Percentiles rank a stretch among this genome's conserved stretches.
phyloP scores from a whole-genome alignment of 2,797 vertebrate genomes.

The Neostethus bicornis region DNA sequence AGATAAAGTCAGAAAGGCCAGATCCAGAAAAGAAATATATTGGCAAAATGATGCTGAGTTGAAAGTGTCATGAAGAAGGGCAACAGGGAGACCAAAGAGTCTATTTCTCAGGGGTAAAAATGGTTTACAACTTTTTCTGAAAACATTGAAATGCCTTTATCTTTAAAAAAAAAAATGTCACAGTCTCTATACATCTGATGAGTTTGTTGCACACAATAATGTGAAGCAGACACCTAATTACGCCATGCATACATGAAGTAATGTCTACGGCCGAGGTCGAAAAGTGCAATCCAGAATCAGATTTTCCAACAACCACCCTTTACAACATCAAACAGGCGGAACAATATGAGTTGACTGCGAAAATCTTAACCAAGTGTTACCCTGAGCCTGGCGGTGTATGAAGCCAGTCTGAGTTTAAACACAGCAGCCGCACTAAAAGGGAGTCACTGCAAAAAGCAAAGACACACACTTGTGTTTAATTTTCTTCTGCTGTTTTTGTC shows the following conservation, averaged over 20 bases:
- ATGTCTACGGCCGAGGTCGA: slow-evolving; percentile 47
- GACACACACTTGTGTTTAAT: slow-evolving; percentile 48
- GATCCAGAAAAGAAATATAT: too few species aligned
- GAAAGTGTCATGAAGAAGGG: too few species aligned
- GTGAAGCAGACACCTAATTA: slow-evolving; percentile 36
- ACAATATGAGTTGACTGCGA: slow-evolving; percentile 38
- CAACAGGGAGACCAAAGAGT: slow-evolving; percentile 15
- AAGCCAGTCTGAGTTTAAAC: slow-evolving; percentile 42
- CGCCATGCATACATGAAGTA: slow-evolving; percentile 39
- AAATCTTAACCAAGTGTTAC: slow-evolving; percentile 51
- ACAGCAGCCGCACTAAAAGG: slow-evolving; percentile 36
- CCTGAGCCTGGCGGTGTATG: slow-evolving; percentile 30
- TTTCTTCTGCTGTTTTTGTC: slow-evolving; percentile 52
- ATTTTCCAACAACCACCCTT: slow-evolving; percentile 45
- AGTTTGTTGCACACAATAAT: slow-evolving; percentile 11
- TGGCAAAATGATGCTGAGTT: too few species aligned
- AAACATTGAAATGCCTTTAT: slow-evolving; percentile 5
- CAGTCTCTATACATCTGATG: not conserved
- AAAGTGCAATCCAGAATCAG: slow-evolving; percentile 27
- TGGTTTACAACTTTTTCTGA: not conserved
- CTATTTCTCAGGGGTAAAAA: slow-evolving; percentile 1
- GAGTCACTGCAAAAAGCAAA: slow-evolving; percentile 47
- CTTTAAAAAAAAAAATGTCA: not conserved
- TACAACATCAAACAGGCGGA: slow-evolving; percentile 37
- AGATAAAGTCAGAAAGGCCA: too few species aligned